phyloP scores from a whole-genome alignment of 1,140 invertebrate genomes.

The Hycleus phaleratus region DNA sequence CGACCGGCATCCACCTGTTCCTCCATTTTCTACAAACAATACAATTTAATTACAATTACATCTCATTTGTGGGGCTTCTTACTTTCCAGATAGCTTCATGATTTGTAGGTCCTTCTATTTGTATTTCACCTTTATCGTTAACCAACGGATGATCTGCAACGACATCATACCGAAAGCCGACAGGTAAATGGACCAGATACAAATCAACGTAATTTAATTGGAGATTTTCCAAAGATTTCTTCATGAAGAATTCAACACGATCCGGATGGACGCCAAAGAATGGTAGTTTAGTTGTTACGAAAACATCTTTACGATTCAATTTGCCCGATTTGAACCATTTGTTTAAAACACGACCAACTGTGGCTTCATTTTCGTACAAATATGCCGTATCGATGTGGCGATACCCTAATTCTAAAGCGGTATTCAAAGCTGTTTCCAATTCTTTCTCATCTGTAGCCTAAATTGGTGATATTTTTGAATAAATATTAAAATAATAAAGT shows the following conservation, averaged over 20 bases:
- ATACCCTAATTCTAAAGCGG: constrained; percentile 57
- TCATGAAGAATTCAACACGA: constrained; percentile 22
- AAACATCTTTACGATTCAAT: constrained; percentile 66
- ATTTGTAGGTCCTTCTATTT: constrained; percentile 57
- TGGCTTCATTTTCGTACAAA: constrained; percentile 70
- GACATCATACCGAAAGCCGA: constrained; percentile 2
- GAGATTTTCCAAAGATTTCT: constrained; percentile 21
- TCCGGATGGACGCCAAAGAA: constrained; percentile 45
- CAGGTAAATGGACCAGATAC: constrained; percentile 24
- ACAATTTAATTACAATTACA: constrained; percentile 1
- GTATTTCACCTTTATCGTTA: constrained; percentile 44
- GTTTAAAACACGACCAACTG: constrained; percentile 66
- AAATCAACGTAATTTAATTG: constrained; percentile 24
- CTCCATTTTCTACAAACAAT: constrained; percentile 58
- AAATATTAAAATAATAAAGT: constrained; percentile 1
- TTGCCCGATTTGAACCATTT: constrained; percentile 62
- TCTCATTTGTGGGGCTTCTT: not conserved
- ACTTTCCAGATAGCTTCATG: constrained; percentile 65
- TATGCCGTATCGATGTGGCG: constrained; percentile 63
- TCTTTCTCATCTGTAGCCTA: constrained; percentile 45
- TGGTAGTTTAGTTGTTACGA: constrained; percentile 71
- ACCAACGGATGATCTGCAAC: not conserved
- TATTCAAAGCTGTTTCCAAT: constrained; percentile 56
- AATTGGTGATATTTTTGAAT: not conserved
- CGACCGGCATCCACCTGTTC: constrained; percentile 55